Percentiles rank a stretch among this genome's conserved stretches.
Conservation (phyloP, 2,113 vertebrate genomes). For the Rousettus leschenaultii region DNA sequence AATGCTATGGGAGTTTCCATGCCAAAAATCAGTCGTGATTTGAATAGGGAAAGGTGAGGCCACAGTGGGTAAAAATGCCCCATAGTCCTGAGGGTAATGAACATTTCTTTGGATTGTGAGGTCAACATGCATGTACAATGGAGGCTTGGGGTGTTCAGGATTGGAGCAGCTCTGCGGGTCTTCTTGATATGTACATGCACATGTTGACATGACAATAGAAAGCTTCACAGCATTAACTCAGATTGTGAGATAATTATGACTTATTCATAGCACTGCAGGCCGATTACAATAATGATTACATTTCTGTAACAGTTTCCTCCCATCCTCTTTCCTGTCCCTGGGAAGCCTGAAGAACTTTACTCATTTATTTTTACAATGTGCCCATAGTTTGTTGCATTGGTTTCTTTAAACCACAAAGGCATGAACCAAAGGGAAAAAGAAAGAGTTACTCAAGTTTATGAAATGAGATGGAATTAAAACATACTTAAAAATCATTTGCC, state of each 20-base stretch:
- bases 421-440: neutral
- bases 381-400: conserved; percentile 43
- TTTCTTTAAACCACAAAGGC: conserved; percentile 48
- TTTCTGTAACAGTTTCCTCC: conserved; percentile 70
- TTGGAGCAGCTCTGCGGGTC: neutral
- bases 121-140: neutral
- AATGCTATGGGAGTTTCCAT: neutral
- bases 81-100: neutral
- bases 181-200: conserved; percentile 38
- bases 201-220: conserved; percentile 57
- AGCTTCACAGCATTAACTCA: conserved; percentile 64
- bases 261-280: conserved; percentile 74
- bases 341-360: conserved; percentile 68
- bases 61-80: neutral
- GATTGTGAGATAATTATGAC: conserved; percentile 76
- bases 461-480: conserved; percentile 31
- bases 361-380: conserved; percentile 66
- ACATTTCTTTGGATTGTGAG: neutral
- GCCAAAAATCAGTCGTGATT: neutral
- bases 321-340: conserved; percentile 69
- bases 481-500: neutral
- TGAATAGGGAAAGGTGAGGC: conserved; percentile 18
- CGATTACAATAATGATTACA: conserved; percentile 72
- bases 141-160: neutral
- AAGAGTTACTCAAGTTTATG: conserved; percentile 20